Base-by-base conservation (phyloP, 2,888 invertebrate species). In the Dryocosmus kuriphilus region DNA sequence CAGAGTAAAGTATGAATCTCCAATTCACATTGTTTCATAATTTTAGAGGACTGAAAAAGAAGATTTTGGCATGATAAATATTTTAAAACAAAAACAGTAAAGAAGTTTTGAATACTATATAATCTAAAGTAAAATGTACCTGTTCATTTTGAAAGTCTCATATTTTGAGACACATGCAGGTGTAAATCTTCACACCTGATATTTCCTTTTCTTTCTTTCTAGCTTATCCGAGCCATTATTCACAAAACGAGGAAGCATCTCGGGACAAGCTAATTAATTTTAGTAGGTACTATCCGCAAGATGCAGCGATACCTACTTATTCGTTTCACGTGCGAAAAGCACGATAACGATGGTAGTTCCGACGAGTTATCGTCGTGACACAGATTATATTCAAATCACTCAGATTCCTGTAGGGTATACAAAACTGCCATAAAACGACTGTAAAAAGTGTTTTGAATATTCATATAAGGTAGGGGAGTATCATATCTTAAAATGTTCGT, bases 261-360 rank as follows among this genome's bases (percentile, higher is more conserved):
- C 51, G 78, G 35, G 80, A 79, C 83, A 81, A 80, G 83, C 80
- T 80, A 83, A 83, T 83, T 83, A 83, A 83, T 83, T 84, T 85
- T 73, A 55, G 77, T 77, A 75, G 46, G 77, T 77, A 75, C 81
- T 80, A 80, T 80, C 80, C 81, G 57, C 79, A 75, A 76, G 79
- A 75, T 74, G 77, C 79, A 77, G 79, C 82, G 84, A 51, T 71
- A 71, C 71, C 83, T 85, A 71, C 71, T 83, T 85, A 90, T 87
- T 88, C 86, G 84, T 84, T 84, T 86, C 86, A 87, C 87, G 88
- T 85, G 88, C 84, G 85, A 86, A 87, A 86, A 87, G 86, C 82
- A 82, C 84, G 87, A 89, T 88, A 88, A 88, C 86, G 86, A 87
- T 76, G 74, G 74, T 74, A 51, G 82, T 82, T 79, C 77, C 74